Conservation (phyloP, 2,797 vertebrate genomes). For the Hemibagrus guttatus region DNA sequence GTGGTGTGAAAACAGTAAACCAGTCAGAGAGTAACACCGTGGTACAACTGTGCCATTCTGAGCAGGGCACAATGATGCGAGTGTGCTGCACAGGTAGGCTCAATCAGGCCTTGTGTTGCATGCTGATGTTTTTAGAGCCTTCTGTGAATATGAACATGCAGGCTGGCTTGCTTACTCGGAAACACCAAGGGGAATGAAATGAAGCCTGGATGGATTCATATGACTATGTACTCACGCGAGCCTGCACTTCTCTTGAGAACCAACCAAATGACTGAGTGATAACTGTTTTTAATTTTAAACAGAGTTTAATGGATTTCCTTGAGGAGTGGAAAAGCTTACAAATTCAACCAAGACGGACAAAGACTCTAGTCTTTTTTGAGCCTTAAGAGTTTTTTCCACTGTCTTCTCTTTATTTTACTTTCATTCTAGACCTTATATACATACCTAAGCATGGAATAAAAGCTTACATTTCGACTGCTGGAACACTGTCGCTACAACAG, state of each 20-base stretch:
- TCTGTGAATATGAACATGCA: conserved; percentile 31
- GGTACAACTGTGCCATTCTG: conserved; percentile 67
- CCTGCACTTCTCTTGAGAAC: conserved; percentile 2
- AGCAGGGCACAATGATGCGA: conserved; percentile 60
- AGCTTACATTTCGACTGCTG: neutral
- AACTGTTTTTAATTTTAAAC: neutral
- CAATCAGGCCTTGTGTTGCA: conserved; percentile 46
- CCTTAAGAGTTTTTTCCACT: neutral
- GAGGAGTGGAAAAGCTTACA: conserved; percentile 10
- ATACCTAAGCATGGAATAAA: neutral
- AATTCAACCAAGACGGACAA: neutral
- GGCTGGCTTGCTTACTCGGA: conserved; percentile 11
- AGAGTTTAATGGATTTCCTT: neutral
- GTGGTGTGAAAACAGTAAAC: conserved; percentile 59
- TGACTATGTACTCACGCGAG: conserved; percentile 9
- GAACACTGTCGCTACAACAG: neutral
- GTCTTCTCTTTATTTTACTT: neutral
- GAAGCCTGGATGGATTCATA: neutral
- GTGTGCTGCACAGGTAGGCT: conserved; percentile 61
- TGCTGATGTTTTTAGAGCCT: conserved; percentile 33
- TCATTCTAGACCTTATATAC: neutral
- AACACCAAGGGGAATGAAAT: conserved; percentile 13
- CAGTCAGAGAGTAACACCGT: conserved; percentile 50
- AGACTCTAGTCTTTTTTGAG: neutral
- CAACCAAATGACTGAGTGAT: neutral